Evolutionary conservation across 2,888 invertebrate species (phyloP).

Genomic region (Drosophila phalerata): DNA sequence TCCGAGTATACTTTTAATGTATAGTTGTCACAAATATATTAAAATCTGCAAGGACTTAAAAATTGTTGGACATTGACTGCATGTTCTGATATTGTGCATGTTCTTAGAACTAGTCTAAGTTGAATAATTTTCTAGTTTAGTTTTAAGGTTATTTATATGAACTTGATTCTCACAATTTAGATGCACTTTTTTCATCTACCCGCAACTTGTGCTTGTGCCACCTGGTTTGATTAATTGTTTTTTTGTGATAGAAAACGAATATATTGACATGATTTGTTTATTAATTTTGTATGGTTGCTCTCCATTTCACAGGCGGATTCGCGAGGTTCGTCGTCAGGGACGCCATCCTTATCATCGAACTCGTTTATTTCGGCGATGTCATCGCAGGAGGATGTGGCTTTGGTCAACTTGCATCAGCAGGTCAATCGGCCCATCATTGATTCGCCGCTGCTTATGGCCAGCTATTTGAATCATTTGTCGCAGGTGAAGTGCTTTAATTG

Average conservation of each 20-base stretch:
- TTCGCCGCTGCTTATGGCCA: slow-evolving; percentile 97
- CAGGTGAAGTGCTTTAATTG: slow-evolving; percentile 91
- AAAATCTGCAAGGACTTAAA: slow-evolving; percentile 2
- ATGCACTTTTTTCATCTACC: slow-evolving; percentile 24
- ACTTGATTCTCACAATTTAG: slow-evolving; percentile 9
- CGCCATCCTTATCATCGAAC: slow-evolving; percentile 92
- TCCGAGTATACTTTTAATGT: too few relatives aligned
- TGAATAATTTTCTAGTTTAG: slow-evolving; percentile 46
- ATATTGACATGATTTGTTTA: not conserved
- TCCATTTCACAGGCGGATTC: slow-evolving; percentile 83
- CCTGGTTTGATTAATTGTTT: slow-evolving; percentile 34
- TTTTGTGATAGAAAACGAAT: slow-evolving; percentile 45
- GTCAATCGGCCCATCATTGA: slow-evolving; percentile 96
- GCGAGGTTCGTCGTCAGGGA: slow-evolving; percentile 89
- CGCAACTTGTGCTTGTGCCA: slow-evolving; percentile 47
- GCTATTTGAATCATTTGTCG: slow-evolving; percentile 96
- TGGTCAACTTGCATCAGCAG: slow-evolving; percentile 97
- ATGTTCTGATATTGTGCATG: slow-evolving; percentile 22
- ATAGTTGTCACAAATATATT: not conserved
- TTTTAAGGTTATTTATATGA: slow-evolving; percentile 35
- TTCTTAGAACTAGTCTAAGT: slow-evolving; percentile 54
- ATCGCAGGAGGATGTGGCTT: slow-evolving; percentile 95
- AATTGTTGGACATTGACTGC: slow-evolving; percentile 7
- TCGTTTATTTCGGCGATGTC: slow-evolving; percentile 96
- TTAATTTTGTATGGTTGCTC: slow-evolving; percentile 26